Conservation (phyloP, 2,797 vertebrate species). For the Cichlasoma orientale region DNA sequence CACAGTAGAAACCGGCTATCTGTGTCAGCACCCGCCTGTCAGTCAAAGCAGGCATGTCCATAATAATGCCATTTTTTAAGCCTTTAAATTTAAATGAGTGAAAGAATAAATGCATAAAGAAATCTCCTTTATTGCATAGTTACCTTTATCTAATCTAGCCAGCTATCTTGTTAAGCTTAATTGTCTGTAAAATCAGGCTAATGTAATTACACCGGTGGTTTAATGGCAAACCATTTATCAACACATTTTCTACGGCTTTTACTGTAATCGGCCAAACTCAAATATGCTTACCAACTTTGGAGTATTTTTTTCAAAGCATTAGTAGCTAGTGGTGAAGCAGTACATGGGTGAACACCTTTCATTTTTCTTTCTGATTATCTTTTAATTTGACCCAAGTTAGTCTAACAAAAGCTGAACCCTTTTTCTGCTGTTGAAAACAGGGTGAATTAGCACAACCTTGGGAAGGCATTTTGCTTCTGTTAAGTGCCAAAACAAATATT, state of each 20-base stretch:
- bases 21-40: not conserved
- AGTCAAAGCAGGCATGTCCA: not conserved
- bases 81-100: not conserved
- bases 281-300: not conserved
- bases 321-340: not conserved
- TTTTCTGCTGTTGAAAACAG: not conserved
- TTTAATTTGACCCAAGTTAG: not conserved
- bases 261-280: not conserved
- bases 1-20: no score
- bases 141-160: not conserved
- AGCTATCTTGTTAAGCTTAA: not conserved
- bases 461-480: not conserved
- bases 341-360: not conserved
- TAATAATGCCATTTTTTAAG: not conserved
- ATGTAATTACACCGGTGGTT: not conserved
- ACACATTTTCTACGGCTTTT: not conserved
- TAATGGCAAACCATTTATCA: no score
- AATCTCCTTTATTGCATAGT: not conserved
- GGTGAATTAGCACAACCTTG: not conserved
- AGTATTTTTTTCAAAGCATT: no score
- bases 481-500: slow-evolving; percentile 12
- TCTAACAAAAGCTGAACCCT: not conserved
- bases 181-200: not conserved
- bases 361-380: not conserved
- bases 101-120: not conserved